Evolutionary conservation across 92 coral and sea anemone genomes (phyloP), one percentile per base, ranked within the genome.

Genomic region (Zoanthus gigantus): DNA sequence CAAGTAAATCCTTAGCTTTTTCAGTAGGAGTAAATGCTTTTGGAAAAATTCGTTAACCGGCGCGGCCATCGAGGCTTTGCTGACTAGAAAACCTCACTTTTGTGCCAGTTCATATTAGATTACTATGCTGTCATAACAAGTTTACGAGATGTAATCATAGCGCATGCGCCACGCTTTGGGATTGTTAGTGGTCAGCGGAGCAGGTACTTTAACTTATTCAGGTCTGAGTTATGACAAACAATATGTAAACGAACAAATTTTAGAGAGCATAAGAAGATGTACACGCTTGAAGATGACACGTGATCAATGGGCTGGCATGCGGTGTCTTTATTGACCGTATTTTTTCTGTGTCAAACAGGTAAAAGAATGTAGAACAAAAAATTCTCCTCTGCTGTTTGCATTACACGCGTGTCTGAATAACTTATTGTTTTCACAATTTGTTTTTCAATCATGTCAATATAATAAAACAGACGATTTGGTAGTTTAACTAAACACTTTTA

Each of bases 271-370:
- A 56, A 69, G 12, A 79, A 79, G 56, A 74, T n/a, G 78, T 44
- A 14, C 12, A 61, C 7, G 15, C 48, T 60, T 34, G 84, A 72
- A 79, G 74, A 56, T 65, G 37, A 44, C 58, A 80, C 65, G 84
- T 80, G 84, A 80, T 58, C 65, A 58, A 58, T 80, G 84, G 84
- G 84, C 84, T 48, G 84, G 60, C 84, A 80, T 80, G 84, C 28
- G 12, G 16, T 80, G 53, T 65, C n/a, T 45, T 48, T n/a, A 7
- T 29, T 80, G 37, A n/a, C 46, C 44, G 34, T 65, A 2, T 5
- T 80, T n/a, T n/a, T 65, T 53, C 84, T 80, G 18, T 46, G 11
- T 15, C 84, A 61, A 11, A 80, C 73, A 80, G 84, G 72, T 58
- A 72, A 79, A 80, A 44, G 13, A 52, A 54, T 0, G 48, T 65